A percentile compares a stretch with the other conserved stretches of the same genome.
Evolutionary conservation across 2,888 invertebrate species (phyloP).

Genomic region (Parnassius smintheus): DNA sequence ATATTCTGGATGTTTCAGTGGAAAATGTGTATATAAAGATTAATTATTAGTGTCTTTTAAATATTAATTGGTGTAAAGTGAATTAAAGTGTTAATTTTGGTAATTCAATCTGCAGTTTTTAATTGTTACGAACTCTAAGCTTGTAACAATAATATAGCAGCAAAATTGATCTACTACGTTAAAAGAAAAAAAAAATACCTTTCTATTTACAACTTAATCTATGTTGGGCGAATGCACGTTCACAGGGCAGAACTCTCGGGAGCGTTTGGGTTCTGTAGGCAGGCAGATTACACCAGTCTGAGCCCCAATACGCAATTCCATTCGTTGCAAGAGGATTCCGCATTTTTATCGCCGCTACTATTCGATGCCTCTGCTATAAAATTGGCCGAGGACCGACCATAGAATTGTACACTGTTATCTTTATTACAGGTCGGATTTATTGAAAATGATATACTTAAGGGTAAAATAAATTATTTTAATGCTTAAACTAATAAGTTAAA

Average conservation of each 20-base stretch:
- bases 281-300: conserved; percentile 78
- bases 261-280: conserved; percentile 73
- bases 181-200: background rate
- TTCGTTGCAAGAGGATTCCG: conserved; percentile 69
- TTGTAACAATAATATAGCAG: too few relatives aligned
- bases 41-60: too few relatives aligned
- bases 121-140: too few relatives aligned
- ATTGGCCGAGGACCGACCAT: conserved; percentile 51
- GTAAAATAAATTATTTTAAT: too few relatives aligned
- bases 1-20: too few relatives aligned
- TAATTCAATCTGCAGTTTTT: too few relatives aligned
- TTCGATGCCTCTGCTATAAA: conserved; percentile 56
- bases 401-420: conserved; percentile 33
- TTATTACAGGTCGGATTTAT: conserved; percentile 15
- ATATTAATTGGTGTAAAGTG: too few relatives aligned
- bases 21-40: too few relatives aligned
- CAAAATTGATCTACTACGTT: too few relatives aligned
- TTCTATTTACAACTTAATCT: conserved; percentile 42
- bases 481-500: too few relatives aligned
- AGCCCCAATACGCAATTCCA: conserved; percentile 78
- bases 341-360: conserved; percentile 70
- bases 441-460: conserved; percentile 11
- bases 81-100: too few relatives aligned
- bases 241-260: conserved; percentile 60
- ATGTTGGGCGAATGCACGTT: conserved; percentile 55